Conservation (phyloP, 2,888 invertebrate species). For the Aphidoletes aphidimyza region DNA sequence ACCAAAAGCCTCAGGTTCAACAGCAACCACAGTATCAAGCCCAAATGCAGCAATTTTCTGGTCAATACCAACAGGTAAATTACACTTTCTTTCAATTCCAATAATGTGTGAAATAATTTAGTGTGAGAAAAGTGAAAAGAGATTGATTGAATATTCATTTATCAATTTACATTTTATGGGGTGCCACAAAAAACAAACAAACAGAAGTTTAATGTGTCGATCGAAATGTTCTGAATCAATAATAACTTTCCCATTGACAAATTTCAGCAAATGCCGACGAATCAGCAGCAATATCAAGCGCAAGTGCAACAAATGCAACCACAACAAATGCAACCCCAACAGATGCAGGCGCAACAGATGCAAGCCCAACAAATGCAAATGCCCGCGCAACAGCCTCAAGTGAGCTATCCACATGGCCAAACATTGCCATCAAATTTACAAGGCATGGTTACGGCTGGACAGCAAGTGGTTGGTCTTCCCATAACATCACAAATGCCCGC, state of each 20-base stretch:
- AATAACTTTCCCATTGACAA: constrained; percentile 63
- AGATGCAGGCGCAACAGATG: too few species aligned
- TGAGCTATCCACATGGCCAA: constrained; percentile 60
- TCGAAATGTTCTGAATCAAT: constrained; percentile 69
- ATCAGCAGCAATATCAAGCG: constrained; percentile 55
- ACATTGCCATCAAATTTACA: constrained; percentile 61
- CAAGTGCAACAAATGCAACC: constrained; percentile 65
- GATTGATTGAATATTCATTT: not conserved
- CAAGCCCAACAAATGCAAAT: constrained; percentile 61
- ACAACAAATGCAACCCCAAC: constrained; percentile 57
- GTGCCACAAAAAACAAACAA: not conserved
- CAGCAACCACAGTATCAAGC: constrained; percentile 61
- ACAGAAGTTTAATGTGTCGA: constrained; percentile 66
- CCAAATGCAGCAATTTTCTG: constrained; percentile 64
- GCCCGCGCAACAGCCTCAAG: constrained; percentile 61
- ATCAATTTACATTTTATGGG: not conserved
- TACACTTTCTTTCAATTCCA: not conserved
- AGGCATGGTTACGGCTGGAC: constrained; percentile 47
- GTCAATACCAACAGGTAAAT: constrained; percentile 56
- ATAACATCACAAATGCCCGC: constrained; percentile 54
- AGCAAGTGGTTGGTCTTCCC: constrained; percentile 41
- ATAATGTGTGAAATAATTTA: not conserved
- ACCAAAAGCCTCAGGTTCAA: constrained; percentile 19
- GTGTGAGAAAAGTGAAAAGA: not conserved
- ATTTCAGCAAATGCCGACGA: constrained; percentile 54